A percentile compares a stretch with the other conserved stretches of the same genome.
These are phyloP conservation scores for Hypotaenidia philippensis DNA, from an alignment of 2,797 vertebrate genomes.

Conservation along the genomic window DNA sequence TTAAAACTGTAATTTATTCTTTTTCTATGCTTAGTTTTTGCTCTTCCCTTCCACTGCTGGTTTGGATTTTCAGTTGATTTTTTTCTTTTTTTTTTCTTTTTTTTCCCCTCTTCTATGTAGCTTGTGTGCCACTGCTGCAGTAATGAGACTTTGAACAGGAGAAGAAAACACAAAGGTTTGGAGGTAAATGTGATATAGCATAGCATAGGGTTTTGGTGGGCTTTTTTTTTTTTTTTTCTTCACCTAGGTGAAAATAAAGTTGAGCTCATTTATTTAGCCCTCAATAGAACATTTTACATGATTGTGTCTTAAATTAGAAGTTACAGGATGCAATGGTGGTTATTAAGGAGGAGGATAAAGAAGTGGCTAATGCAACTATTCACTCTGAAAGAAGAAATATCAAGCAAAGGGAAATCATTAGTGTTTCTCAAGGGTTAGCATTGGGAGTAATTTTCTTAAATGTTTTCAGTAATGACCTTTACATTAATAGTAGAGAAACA, in stretches of 20 bases:
- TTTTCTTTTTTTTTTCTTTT: not conserved
- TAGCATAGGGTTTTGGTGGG: not conserved
- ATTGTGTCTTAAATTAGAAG: not conserved
- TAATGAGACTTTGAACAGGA: not conserved
- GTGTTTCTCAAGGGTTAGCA: conserved; percentile 25
- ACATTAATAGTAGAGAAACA: conserved; percentile 12
- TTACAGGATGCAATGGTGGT: not conserved
- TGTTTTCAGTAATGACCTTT: conserved; percentile 45
- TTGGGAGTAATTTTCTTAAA: conserved; percentile 42
- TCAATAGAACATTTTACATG: not conserved
- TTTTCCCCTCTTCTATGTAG: not conserved
- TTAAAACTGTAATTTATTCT: not conserved
- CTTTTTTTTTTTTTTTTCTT: not conserved
- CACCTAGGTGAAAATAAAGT: not conserved
- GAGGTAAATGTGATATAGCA: not conserved
- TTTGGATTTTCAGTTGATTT: not conserved
- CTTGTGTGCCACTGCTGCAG: not conserved
- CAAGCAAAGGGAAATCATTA: conserved; percentile 32
- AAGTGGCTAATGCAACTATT: not conserved
- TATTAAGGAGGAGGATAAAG: not conserved
- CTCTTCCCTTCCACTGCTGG: not conserved
- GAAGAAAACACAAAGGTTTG: not conserved
- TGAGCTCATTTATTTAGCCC: not conserved
- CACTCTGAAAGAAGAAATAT: not conserved
- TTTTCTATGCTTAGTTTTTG: not conserved